Base-by-base conservation (phyloP, 30 jellyfish, hydroid and myxozoan species). In the Pseudorhiza aurosa region DNA sequence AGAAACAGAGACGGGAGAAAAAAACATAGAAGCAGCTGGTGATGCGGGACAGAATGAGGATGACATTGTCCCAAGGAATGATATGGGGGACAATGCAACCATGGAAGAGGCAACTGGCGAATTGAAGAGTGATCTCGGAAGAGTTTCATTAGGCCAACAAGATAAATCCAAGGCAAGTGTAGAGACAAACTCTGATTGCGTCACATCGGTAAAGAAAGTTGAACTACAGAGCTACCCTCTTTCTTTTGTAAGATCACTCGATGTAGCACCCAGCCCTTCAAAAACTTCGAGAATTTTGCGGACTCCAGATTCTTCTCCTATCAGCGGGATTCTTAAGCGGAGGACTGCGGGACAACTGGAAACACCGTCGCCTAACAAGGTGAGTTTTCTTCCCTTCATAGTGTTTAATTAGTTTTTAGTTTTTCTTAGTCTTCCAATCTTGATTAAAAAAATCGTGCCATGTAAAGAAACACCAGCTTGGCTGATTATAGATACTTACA, bases 281-380 rank as follows among this genome's bases (percentile, higher is more conserved):
- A n/a, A n/a, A n/a, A n/a, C n/a, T n/a, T n/a, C n/a, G n/a, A 39
- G 50, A 39, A 12, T 39, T 5, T 5, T 12, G 7, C 12, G 10
- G 7, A 12, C 12, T 7, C 67, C 67, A 4, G 67, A 53, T 18
- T 53, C 10, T 15, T 90, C 97, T 0, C 97, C 97, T 6, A 83
- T 77, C 2, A 77, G 82, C 65, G 97, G 97, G 18, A 90, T 90
- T 45, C 80, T 90, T 30, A 90, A 83, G 51, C 83, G 82, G 70
- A 75, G 85, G 55, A 59, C 65, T 26, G 53, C 39, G 37, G 88
- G 82, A 37, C 46, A 64, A 50, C 71, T 28, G 1, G 94, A 81
- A 1, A 40, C 93, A 11, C 87, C 94, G 0, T 90, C 97, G 1
- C 93, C 97, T 11, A 82, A 69, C 65, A 83, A 83, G 88, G 95